Evolutionary conservation across 2,888 invertebrate species (phyloP).

Genomic region (Gibbula magus): DNA sequence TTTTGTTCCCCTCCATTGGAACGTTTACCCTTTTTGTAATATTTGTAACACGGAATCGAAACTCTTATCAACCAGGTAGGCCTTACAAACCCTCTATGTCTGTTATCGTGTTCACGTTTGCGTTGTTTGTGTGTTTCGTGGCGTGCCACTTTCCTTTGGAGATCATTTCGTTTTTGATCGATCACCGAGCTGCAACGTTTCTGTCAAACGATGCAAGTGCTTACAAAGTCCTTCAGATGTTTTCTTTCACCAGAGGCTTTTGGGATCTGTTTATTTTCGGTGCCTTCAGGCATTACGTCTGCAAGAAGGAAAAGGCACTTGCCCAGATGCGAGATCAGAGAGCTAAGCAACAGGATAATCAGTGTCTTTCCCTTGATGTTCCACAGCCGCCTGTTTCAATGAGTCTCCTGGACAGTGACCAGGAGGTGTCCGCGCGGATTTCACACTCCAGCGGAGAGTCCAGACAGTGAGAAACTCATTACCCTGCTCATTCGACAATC

Average conservation of each 20-base stretch:
- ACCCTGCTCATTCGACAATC: too few species aligned
- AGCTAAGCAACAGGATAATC: constrained; percentile 19
- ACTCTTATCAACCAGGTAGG: constrained; percentile 31
- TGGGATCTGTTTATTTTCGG: constrained; percentile 64
- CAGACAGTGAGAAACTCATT: not conserved
- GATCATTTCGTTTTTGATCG: constrained; percentile 51
- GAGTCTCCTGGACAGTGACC: constrained; percentile 42
- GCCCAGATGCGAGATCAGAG: constrained; percentile 42
- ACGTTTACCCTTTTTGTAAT: constrained; percentile 40
- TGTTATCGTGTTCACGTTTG: constrained; percentile 43
- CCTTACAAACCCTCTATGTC: constrained; percentile 39
- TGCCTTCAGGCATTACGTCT: constrained; percentile 65
- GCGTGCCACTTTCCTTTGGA: constrained; percentile 57
- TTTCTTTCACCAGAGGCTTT: constrained; percentile 53
- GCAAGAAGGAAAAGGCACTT: constrained; percentile 48
- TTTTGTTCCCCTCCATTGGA: constrained; percentile 47
- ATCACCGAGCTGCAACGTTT: constrained; percentile 26
- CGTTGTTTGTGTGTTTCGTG: constrained; percentile 47
- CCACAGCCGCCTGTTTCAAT: constrained; percentile 38
- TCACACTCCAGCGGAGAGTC: constrained; percentile 29
- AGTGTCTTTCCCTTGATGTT: constrained; percentile 34
- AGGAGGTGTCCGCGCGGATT: constrained; percentile 25
- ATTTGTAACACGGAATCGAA: constrained; percentile 39
- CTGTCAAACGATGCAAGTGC: constrained; percentile 23
- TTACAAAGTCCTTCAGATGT: constrained; percentile 30